These are phyloP conservation scores for Papio anubis DNA, from an alignment of 2,113 vertebrate species.

Conservation along the genomic window DNA sequence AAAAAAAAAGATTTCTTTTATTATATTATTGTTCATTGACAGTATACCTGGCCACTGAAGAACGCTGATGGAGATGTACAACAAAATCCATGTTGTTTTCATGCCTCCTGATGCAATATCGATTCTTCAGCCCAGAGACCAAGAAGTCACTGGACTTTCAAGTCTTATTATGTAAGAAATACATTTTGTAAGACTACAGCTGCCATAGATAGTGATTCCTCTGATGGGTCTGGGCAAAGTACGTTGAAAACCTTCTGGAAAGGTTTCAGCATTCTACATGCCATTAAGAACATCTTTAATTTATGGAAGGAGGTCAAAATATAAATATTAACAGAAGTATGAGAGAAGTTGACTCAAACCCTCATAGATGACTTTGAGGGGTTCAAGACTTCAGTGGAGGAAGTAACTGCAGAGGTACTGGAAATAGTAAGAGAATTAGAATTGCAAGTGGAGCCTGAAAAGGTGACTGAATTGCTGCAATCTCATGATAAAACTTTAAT, in stretches of 20 bases:
- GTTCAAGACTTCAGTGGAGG: not conserved
- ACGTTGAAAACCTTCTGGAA: not conserved
- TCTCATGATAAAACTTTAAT: not conserved
- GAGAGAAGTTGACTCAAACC: not conserved
- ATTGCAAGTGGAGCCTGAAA: not conserved
- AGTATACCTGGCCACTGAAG: not conserved
- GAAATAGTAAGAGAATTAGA: not conserved
- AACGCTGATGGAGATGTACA: too few relatives aligned
- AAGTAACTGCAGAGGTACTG: not conserved
- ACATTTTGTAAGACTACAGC: not conserved
- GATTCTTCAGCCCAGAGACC: not conserved
- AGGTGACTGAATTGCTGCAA: not conserved
- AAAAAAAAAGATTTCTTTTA: not conserved
- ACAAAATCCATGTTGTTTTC: not conserved
- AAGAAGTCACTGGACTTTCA: not conserved
- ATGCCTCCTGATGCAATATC: not conserved
- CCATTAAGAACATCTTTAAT: not conserved
- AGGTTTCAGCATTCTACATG: not conserved
- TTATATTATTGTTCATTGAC: not conserved
- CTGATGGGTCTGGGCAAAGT: not conserved
- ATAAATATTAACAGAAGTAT: not conserved
- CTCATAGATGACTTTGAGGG: not conserved
- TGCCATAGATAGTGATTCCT: not conserved
- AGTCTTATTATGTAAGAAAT: not conserved
- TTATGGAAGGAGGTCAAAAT: not conserved